phyloP scores from a whole-genome alignment of 1,140 invertebrate genomes.

The Scaptomyza hsui region DNA sequence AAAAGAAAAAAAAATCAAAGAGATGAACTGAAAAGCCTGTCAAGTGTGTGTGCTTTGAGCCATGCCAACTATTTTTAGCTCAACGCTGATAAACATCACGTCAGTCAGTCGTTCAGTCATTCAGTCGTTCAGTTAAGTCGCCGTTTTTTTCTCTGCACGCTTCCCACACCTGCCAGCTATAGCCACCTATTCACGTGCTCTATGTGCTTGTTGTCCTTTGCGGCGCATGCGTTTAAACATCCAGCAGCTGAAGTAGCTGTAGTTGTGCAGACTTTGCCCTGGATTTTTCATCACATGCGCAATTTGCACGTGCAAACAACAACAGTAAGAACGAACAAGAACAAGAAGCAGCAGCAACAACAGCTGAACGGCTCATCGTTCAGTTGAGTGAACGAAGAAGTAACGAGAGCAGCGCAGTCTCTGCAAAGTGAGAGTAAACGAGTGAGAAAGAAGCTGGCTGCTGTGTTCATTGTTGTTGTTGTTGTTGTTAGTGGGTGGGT shows the following conservation, averaged over 20 bases:
- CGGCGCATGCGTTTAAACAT: constrained; percentile 41
- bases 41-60: constrained; percentile 17
- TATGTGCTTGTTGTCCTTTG: constrained; percentile 40
- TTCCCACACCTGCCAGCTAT: not conserved
- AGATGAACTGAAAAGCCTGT: constrained; percentile 13
- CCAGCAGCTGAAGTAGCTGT: constrained; percentile 25
- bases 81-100: constrained; percentile 37
- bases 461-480: not conserved
- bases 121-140: constrained; percentile 5
- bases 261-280: constrained; percentile 68
- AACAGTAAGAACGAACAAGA: constrained; percentile 26
- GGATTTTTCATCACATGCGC: constrained; percentile 77
- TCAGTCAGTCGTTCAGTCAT: constrained; percentile 20
- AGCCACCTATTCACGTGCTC: constrained; percentile 28
- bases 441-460: not conserved
- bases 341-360: constrained; percentile 12
- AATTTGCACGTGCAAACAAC: constrained; percentile 63
- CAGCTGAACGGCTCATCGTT: not conserved
- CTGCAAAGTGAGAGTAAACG: not conserved
- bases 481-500: constrained; percentile 9
- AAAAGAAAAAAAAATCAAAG: not conserved
- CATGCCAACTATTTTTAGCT: constrained; percentile 38
- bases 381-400: not conserved
- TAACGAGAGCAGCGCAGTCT: not conserved
- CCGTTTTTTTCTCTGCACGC: constrained; percentile 5